Evolutionary conservation across 2,113 vertebrate species (phyloP), one percentile per base, ranked within the genome.

Genomic region (Alouatta palliata): DNA sequence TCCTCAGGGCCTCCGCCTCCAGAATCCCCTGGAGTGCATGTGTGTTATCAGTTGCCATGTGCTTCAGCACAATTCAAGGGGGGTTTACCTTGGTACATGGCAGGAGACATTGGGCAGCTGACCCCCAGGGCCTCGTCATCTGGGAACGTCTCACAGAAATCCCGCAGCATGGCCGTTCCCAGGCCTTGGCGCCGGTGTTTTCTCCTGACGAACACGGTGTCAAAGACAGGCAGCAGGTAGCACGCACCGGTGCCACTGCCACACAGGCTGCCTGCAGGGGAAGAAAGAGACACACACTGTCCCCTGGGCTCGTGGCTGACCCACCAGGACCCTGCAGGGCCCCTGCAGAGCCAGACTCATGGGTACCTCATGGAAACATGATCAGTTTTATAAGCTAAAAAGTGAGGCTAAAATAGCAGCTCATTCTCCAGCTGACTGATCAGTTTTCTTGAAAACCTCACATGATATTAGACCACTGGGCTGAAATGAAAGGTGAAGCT

Each of bases 221-320:
- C 99, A 70, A 99, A 97, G 61, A 99, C 99, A 0, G 99, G 99
- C 40, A 99, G 98, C 98, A 98, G 96, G 98, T 99, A 99, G 98
- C 99, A 98, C 0, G 97, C 96, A 10, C 98, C 77, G 6, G 97
- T 98, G 96, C 97, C 87, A 2, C 91, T 70, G 45, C 98, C 98
- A 95, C 99, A 99, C 8, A 99, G 97, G 54, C 98, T 99, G 68
- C 99, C 99, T 99, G 97, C 37, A 70, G 97, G 37, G 84, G 95
- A 30, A 97, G 16, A 45, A 75, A 91, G 12, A 82, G 45, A 94
- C 68, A 19, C 1, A 4, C 0, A 0, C 21, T 8, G 11, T 19
- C 20, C 9, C 14, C 40, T 0, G 4, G 66, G 58, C 37, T 8
- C 1, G 25, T 2, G n/a, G 3, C 30, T 30, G 6, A 23, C 64